phyloP scores from a whole-genome alignment of 2,888 invertebrate species.

The Physocephala rufipes region DNA sequence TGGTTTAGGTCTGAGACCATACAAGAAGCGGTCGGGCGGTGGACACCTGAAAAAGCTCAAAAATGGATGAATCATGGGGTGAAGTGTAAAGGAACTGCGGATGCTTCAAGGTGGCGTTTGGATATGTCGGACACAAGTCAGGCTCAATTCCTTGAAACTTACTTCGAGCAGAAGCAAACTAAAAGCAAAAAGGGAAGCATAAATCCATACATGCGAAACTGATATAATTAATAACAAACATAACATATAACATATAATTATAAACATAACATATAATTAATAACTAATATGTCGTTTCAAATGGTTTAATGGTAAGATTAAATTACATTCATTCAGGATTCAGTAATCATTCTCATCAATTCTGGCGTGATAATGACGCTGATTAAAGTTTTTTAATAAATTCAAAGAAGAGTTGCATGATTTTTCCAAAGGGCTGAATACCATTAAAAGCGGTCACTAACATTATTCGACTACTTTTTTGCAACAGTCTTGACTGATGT shows the following conservation, averaged over 20 bases:
- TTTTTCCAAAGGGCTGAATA: neutral
- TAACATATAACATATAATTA: too few species aligned
- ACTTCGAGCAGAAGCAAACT: conserved; percentile 26
- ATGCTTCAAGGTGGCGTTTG: neutral
- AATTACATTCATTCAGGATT: too few species aligned
- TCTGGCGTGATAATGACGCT: neutral
- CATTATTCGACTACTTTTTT: neutral
- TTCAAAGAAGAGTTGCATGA: too few species aligned
- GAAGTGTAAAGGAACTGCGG: neutral
- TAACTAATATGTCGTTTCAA: too few species aligned
- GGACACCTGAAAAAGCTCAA: neutral
- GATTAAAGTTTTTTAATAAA: neutral
- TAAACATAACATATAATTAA: too few species aligned
- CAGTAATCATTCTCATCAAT: neutral
- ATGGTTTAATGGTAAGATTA: too few species aligned
- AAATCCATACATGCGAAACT: too few species aligned
- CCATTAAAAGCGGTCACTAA: neutral
- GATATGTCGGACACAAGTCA: neutral
- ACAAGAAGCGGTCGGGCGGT: conserved; percentile 37
- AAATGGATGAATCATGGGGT: neutral
- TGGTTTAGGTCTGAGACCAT: conserved; percentile 24
- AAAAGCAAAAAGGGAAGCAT: neutral
- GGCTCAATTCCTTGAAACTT: conserved; percentile 13
- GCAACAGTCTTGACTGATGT: neutral
- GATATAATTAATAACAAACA: too few species aligned